Conservation (phyloP, 2,797 vertebrate species). For the Enteromius treurensis region DNA sequence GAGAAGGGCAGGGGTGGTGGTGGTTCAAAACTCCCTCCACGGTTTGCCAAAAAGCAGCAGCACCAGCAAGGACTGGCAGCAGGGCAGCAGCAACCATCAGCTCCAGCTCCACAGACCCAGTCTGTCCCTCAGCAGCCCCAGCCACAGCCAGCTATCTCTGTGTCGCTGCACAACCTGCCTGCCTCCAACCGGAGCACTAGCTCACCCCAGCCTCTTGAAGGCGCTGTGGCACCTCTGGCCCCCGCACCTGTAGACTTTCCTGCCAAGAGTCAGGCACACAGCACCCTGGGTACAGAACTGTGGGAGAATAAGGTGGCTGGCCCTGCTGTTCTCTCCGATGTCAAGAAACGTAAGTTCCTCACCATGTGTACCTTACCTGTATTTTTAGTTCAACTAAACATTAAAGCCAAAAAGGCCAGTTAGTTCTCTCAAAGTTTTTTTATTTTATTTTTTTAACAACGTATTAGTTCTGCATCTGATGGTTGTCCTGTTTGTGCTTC, state of each 20-base stretch:
- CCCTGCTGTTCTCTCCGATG: constrained; percentile 85
- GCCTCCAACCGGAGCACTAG: constrained; percentile 72
- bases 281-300: constrained; percentile 86
- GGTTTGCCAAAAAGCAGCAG: constrained; percentile 96
- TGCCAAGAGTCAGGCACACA: constrained; percentile 77
- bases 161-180: constrained; percentile 77
- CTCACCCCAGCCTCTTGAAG: constrained; percentile 77
- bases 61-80: constrained; percentile 74
- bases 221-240: constrained; percentile 68
- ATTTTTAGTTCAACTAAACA: background rate
- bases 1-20: constrained; percentile 92
- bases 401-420: background rate
- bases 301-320: constrained; percentile 94
- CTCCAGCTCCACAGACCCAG: constrained; percentile 62
- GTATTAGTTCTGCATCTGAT: background rate
- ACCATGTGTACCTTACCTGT: background rate
- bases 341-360: constrained; percentile 91
- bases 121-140: constrained; percentile 62
- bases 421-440: background rate
- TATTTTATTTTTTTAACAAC: too few species aligned
- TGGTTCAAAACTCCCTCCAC: constrained; percentile 92
- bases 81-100: constrained; percentile 65
- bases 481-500: constrained; percentile 31
- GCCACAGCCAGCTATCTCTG: constrained; percentile 64
- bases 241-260: constrained; percentile 75